Evolutionary conservation across 2,113 vertebrate species (phyloP), one percentile per base, ranked within the genome.

Genomic region (Mionectes macconnelli): DNA sequence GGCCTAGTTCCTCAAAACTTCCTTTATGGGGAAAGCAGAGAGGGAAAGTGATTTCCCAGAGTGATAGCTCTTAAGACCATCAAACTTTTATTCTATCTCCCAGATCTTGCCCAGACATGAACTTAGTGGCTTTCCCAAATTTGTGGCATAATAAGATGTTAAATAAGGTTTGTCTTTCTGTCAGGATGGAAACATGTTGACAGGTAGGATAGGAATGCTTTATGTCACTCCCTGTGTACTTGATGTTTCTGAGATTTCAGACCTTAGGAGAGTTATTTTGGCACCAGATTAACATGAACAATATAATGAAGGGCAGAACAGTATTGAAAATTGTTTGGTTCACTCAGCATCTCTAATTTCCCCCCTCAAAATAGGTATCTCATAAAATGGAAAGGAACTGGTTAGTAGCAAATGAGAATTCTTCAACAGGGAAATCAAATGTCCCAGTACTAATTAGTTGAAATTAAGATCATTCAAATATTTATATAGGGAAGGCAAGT

Each of bases 381-480:
- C 52, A 37, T 69, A 66, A 64, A 74, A 70, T 92, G 72, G 75
- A 74, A 96, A 91, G 37, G 85, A 90, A 66, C 73, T 90, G 85
- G 93, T 93, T 96, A 93, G 88, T 53, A 87, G 64, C 82, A 92
- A 95, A 87, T 78, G 93, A 96, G 88, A 93, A 14, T 95, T 59
- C 84, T 93, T 94, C 91, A 93, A 80, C 88, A 96, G 84, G 95
- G 93, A 96, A 96, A 97, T 96, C 68, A 89, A 92, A 91, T 75
- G 93, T 94, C 94, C 95, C 95, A 92, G 80, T 89, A 80, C 94
- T 97, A 97, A 96, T 97, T 97, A 96, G 90, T 52, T 93, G 88
- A 96, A 96, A 94, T 96, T 97, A 95, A 94, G 91, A 97, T 93
- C 64, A 96, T 94, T 94, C 94, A 96, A 96, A 96, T 95, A 97